Base-by-base conservation (phyloP, 2,888 invertebrate genomes). In the Pheosia tremula region DNA sequence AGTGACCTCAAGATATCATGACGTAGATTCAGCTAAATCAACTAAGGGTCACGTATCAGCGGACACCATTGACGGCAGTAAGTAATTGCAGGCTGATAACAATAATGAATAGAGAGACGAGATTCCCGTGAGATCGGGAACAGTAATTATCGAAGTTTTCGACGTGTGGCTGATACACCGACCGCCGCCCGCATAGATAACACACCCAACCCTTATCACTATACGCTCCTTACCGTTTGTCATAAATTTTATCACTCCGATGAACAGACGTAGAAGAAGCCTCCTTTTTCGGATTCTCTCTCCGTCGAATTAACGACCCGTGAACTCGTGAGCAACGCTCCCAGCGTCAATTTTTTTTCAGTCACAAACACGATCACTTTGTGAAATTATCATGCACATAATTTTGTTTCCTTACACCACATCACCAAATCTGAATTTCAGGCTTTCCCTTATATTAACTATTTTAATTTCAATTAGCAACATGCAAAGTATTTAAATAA, bases 181-280 rank as follows among this genome's bases (percentile, higher is more conserved):
- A 63, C 75, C 75, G 69, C 77, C 68, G 71, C 77, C 77, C 79
- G 78, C 79, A 64, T 74, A 81, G 87, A 91, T 91, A 90, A 87
- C 86, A 79, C 83, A 75, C 83, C 82, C 85, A 78, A 87, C 88
- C 87, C 90, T 90, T 90, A 91, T 92, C 91, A 90, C 83, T 87
- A 87, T 79, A 82, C 75, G 83, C 83, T 87, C 80, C 92, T 93
- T 93, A 93, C 93, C 93, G 93, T 91, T 88, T 85, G 86, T 92
- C 90, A 91, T 91, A 90, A 92, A 93, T 91, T 89, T 87, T 91
- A 89, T 90, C 93, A 89, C 89, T 84, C 83, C 89, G 86, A 89
- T 89, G 91, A 89, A 81, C 89, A 87, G 85, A 88, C 84, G 84
- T 84, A 79, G 82, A 78, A 83, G 84, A 86, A 85, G 83, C 82